phyloP scores from a whole-genome alignment of 2,888 invertebrate species.

The Diplazon laetatorius region DNA sequence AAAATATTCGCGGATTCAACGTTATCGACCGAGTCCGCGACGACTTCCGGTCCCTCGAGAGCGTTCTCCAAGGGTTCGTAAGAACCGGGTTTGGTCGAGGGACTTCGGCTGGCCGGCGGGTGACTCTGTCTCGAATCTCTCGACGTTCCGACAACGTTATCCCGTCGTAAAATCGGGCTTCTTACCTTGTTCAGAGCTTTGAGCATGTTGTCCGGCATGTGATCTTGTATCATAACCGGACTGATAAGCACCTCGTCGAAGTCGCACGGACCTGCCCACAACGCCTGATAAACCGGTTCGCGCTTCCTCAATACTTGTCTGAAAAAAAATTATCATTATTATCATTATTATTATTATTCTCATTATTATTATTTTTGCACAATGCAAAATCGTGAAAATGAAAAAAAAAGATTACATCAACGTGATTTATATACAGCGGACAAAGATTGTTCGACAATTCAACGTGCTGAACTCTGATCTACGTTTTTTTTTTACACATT shows the following conservation, averaged over 20 bases:
- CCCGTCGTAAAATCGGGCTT: too few relatives aligned
- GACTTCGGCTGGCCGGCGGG: conserved; percentile 71
- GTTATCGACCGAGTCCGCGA: conserved; percentile 51
- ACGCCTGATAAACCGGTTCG: conserved; percentile 93
- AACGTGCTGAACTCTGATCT: conserved; percentile 58
- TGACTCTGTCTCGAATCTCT: conserved; percentile 66
- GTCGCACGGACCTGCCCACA: conserved; percentile 93
- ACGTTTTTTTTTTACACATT: too few relatives aligned
- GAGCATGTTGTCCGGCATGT: conserved; percentile 94
- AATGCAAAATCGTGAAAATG: too few relatives aligned
- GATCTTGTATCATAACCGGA: conserved; percentile 95
- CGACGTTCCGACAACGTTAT: too few relatives aligned
- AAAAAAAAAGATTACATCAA: conserved; percentile 15
- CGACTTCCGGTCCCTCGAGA: conserved; percentile 68
- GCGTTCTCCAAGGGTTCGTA: conserved; percentile 78
- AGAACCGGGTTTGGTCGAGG: conserved; percentile 75
- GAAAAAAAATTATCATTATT: conserved; percentile 66
- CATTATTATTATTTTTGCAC: too few relatives aligned
- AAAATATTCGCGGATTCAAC: conserved; percentile 51
- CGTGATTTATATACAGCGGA: conserved; percentile 28
- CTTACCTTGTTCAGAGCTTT: conserved; percentile 93
- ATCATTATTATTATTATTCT: too few relatives aligned
- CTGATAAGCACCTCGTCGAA: conserved; percentile 95
- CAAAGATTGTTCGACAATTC: conserved; percentile 29
- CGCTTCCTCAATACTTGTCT: conserved; percentile 88